phyloP scores from a whole-genome alignment of 1,140 invertebrate genomes.

The Cyrtorhinus lividipennis region DNA sequence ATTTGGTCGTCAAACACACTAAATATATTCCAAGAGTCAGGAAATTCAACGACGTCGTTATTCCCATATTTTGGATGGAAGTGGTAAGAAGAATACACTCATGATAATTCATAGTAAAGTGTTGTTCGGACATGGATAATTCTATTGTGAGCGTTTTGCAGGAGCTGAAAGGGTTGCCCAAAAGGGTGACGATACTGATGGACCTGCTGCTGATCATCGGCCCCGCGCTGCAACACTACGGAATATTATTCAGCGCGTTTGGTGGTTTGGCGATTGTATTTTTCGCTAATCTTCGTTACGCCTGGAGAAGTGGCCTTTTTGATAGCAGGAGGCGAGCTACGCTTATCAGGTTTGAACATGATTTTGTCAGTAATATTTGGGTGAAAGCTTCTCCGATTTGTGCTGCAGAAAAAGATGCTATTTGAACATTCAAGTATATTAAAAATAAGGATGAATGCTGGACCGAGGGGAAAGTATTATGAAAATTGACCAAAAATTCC shows the following conservation, averaged over 20 bases:
- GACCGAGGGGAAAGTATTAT: no score
- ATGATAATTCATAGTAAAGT: no score
- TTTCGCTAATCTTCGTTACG: slow-evolving; percentile 16
- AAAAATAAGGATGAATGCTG: no score
- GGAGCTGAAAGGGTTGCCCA: slow-evolving; percentile 20
- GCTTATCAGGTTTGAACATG: slow-evolving; percentile 18
- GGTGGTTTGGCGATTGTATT: slow-evolving; percentile 12
- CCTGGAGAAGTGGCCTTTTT: slow-evolving; percentile 15
- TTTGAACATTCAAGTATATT: no score
- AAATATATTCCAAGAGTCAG: slow-evolving; percentile 36
- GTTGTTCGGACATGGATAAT: no score
- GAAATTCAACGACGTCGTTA: slow-evolving; percentile 40
- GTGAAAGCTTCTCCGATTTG: no score
- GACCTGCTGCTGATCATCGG: slow-evolving; percentile 21
- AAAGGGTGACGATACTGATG: slow-evolving; percentile 19
- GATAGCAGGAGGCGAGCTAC: slow-evolving; percentile 10
- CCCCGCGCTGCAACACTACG: slow-evolving; percentile 10
- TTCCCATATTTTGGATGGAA: slow-evolving; percentile 51
- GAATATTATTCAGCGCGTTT: not conserved
- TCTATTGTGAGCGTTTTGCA: no score
- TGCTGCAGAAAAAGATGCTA: no score
- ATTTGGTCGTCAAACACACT: slow-evolving; percentile 43
- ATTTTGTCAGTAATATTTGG: no score
- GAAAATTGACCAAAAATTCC: no score
- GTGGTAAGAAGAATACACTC: no score